phyloP scores from a whole-genome alignment of 2,113 vertebrate species.

The Glaucomys volans region DNA sequence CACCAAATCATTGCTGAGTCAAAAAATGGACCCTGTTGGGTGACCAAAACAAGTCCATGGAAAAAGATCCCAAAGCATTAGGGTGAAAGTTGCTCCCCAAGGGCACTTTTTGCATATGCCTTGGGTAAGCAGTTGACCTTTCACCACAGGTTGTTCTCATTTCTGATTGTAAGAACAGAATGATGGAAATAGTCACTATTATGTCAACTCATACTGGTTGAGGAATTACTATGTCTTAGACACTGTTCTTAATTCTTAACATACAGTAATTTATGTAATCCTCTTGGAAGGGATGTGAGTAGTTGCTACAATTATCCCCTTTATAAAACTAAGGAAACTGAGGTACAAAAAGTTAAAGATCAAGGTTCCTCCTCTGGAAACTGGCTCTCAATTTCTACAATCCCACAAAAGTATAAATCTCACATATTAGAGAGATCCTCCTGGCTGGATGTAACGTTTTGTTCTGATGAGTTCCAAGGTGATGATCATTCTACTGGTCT shows the following conservation, averaged over 20 bases:
- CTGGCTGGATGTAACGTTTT: background rate
- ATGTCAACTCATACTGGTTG: background rate
- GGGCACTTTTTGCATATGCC: background rate
- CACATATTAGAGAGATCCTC: background rate
- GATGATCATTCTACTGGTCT: background rate
- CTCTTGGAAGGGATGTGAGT: background rate
- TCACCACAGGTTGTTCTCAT: background rate
- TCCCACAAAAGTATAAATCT: background rate
- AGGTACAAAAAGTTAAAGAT: background rate
- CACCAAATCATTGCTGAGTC: background rate
- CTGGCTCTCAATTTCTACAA: background rate
- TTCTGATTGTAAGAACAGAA: background rate
- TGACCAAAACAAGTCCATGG: background rate
- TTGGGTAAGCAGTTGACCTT: background rate
- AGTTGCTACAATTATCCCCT: background rate
- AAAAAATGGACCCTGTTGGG: background rate
- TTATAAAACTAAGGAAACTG: background rate
- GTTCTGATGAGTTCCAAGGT: background rate
- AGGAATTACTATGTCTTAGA: background rate
- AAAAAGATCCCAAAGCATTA: background rate
- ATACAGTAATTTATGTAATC: background rate
- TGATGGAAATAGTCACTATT: background rate
- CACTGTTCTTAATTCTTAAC: background rate
- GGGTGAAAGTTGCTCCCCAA: background rate
- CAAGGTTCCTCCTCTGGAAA: background rate